These are phyloP conservation scores for Pseudomyrmex gracilis DNA, from an alignment of 1,140 invertebrate genomes.

Conservation along the genomic window DNA sequence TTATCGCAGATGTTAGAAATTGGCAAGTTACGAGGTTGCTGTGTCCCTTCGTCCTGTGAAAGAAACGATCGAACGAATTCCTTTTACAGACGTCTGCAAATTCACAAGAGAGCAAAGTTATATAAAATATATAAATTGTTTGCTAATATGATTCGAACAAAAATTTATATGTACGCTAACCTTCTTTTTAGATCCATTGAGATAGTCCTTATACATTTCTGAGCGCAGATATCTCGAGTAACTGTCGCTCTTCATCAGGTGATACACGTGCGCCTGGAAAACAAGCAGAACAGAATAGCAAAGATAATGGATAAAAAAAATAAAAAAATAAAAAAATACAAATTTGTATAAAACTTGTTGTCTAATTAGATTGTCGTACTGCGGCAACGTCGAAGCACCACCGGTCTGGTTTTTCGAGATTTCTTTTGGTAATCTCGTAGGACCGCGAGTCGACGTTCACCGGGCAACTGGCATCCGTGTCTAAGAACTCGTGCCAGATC, in stretches of 20 bases:
- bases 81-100: constrained; percentile 93
- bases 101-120: too few species aligned
- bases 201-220: constrained; percentile 99
- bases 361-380: constrained; percentile 86
- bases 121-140: neutral
- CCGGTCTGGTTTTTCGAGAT: constrained; percentile 93
- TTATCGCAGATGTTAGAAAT: constrained; percentile 31
- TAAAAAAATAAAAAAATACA: too few species aligned
- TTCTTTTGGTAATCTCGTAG: constrained; percentile 91
- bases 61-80: constrained; percentile 94
- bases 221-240: constrained; percentile 99
- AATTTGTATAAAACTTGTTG: too few species aligned
- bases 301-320: neutral
- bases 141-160: neutral
- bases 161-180: constrained; percentile 84
- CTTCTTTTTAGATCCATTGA: constrained; percentile 98
- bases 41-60: constrained; percentile 91
- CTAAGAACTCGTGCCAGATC: constrained; percentile 98
- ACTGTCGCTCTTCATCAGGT: constrained; percentile 99
- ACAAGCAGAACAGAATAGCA: constrained; percentile 30
- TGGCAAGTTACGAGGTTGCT: constrained; percentile 81
- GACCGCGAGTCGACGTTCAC: constrained; percentile 98
- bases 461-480: constrained; percentile 96
- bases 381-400: constrained; percentile 99
- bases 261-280: constrained; percentile 97